Conservation (phyloP, 1,140 invertebrate genomes). For the Penaeus vannamei region DNA sequence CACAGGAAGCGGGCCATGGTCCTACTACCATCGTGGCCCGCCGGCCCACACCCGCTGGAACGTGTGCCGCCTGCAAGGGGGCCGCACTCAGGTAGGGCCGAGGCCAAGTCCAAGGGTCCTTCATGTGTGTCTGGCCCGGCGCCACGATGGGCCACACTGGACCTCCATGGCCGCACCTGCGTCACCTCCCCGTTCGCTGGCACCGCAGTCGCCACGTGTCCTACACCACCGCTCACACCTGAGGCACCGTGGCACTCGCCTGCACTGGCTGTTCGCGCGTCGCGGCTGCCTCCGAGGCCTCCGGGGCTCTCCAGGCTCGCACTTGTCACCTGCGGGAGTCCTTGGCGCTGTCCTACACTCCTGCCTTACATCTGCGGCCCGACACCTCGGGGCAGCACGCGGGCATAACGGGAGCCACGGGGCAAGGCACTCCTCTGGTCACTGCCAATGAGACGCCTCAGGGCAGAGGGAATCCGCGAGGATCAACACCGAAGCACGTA, state of each 20-base stretch:
- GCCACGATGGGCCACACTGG: slow-evolving; percentile 35
- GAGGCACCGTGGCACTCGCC: neutral
- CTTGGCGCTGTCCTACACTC: no score
- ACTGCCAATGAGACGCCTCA: no score
- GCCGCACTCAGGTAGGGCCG: slow-evolving; percentile 45
- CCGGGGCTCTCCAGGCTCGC: neutral
- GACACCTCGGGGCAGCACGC: no score
- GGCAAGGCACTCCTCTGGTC: no score
- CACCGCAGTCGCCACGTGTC: slow-evolving; percentile 42
- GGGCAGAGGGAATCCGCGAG: neutral
- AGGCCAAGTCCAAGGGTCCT: slow-evolving; percentile 27
- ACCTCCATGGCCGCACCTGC: slow-evolving; percentile 38
- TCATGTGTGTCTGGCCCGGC: slow-evolving; percentile 36
- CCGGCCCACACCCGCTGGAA: slow-evolving; percentile 38
- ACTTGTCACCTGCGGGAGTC: neutral
- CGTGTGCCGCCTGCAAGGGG: slow-evolving; percentile 22
- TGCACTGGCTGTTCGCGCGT: no score
- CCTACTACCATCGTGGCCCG: slow-evolving; percentile 47
- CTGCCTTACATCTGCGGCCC: no score
- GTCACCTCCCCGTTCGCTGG: slow-evolving; percentile 30
- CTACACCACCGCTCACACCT: slow-evolving; percentile 29
- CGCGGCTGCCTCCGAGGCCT: neutral
- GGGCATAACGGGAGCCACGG: no score
- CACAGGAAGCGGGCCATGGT: slow-evolving; percentile 42
- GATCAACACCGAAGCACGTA: neutral